Evolutionary conservation across 2,113 vertebrate genomes (phyloP), one percentile per base, ranked within the genome.

Genomic region (Corydoras sp.): DNA sequence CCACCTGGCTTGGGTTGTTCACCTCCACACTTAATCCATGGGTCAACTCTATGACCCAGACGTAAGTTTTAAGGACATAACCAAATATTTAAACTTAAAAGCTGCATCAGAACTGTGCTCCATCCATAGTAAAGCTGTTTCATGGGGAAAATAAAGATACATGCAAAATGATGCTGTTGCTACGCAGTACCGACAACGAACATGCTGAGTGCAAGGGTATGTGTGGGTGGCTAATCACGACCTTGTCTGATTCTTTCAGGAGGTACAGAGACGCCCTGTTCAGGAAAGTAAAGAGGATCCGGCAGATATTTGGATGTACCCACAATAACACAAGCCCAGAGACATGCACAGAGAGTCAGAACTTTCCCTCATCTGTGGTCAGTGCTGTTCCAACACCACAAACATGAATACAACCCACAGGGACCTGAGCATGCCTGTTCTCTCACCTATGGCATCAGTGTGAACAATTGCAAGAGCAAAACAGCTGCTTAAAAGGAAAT

Each of bases 1-100:
- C 88, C 6, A 80, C 72, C 18, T 89, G 89, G 88, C 81, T 91
- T 53, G 77, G 85, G 29, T 76, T 91, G 30, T 84, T 81, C 71
- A 88, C 86, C 49, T 63, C 87, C 0, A 83, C 87, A n/a, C 80
- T 92, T 65, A 90, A 91, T 77, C 89, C 90, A 3, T 90, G 89
- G 88, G 84, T 89, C 81, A 88, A 81, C 81, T 87, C 84, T 61
- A 68, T 91, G 83, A 84, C 79, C 0, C 89, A 91, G 66, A 86
- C 56, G 89, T 91, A 77, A 82, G 88, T 72, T 29, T 13, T 18
- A 9, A 15, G 24, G 9, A 18, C 30, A 61, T 15, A 50, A 51
- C 43, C 48, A 50, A 3, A 65, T 24, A 49, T 43, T 43, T 4
- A 1, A 43, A 43, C 35, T 43, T 43, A 43, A 43, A 43, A 43